phyloP scores from a whole-genome alignment of 2,113 vertebrate species.

The Oryctolagus cuniculus region DNA sequence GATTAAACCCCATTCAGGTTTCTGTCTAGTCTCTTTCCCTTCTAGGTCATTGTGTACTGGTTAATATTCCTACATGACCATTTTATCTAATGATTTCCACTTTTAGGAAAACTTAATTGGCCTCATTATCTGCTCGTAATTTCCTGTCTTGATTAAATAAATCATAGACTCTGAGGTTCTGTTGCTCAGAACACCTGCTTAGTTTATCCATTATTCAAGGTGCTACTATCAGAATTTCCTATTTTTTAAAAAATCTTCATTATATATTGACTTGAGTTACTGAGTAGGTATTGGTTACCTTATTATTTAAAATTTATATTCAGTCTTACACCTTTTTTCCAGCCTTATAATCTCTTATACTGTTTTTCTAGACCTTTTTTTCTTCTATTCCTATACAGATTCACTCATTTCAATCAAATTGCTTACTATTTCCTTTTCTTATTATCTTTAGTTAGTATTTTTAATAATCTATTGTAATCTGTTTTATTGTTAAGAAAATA shows the following conservation, averaged over 20 bases:
- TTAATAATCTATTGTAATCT: not conserved
- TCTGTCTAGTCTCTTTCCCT: not conserved
- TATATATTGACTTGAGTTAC: not conserved
- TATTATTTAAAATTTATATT: not conserved
- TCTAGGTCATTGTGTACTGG: not conserved
- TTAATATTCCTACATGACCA: conserved; percentile 5
- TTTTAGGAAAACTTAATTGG: conserved; percentile 43
- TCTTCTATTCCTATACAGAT: not conserved
- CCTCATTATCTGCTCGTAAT: conserved; percentile 42
- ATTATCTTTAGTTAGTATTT: not conserved
- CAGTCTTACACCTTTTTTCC: not conserved
- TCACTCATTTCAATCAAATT: conserved; percentile 24
- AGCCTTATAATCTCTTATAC: not conserved
- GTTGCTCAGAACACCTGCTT: not conserved
- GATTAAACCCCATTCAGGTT: not conserved
- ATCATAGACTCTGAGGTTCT: not conserved
- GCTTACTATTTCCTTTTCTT: not conserved
- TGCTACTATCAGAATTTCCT: conserved; percentile 17
- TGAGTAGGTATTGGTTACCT: not conserved
- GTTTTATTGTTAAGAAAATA: conserved; percentile 35
- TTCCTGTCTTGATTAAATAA: conserved; percentile 44
- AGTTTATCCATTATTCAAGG: not conserved
- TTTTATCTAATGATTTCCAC: not conserved
- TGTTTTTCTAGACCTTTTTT: not conserved
- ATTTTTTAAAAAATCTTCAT: not conserved